A percentile compares a stretch with the other conserved stretches of the same genome.
Conservation (phyloP, 2,797 vertebrate species). For the Melanogrammus aeglefinus region DNA sequence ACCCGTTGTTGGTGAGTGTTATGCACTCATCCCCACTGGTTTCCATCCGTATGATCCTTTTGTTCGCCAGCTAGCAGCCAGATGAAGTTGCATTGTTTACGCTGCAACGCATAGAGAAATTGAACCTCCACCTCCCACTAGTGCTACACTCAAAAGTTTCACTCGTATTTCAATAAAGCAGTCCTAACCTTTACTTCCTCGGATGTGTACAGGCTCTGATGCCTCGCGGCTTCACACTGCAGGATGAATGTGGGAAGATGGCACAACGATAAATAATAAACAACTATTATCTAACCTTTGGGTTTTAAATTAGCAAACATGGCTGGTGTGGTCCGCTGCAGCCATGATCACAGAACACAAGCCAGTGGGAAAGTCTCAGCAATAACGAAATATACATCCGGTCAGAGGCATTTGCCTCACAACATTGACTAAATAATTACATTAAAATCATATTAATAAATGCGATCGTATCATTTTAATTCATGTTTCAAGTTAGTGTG, state of each 20-base stretch:
- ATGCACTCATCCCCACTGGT: background rate
- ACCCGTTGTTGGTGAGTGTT: conserved; percentile 13
- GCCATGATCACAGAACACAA: conserved; percentile 79
- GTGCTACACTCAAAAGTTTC: conserved; percentile 70
- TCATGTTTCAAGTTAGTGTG: too few relatives aligned
- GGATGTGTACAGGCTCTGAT: conserved; percentile 41
- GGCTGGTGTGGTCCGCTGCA: conserved; percentile 78
- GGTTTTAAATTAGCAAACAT: conserved; percentile 83
- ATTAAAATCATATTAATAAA: too few relatives aligned
- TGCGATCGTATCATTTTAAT: too few relatives aligned
- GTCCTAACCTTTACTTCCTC: conserved; percentile 71
- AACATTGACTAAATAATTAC: too few relatives aligned
- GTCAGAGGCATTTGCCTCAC: conserved; percentile 21
- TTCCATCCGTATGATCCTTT: conserved; percentile 64
- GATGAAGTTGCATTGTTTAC: conserved; percentile 78
- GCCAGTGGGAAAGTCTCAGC: conserved; percentile 22
- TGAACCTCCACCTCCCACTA: conserved; percentile 70
- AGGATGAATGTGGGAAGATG: conserved; percentile 46
- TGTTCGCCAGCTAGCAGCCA: conserved; percentile 72
- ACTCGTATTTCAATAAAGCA: conserved; percentile 57
- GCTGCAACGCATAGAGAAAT: conserved; percentile 58
- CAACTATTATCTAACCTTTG: conserved; percentile 75
- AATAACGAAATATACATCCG: conserved; percentile 55
- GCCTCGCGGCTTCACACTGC: too few relatives aligned
- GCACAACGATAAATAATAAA: conserved; percentile 71